Base-by-base conservation (phyloP, 2,888 invertebrate species). In the Philhelius pedissequus region DNA sequence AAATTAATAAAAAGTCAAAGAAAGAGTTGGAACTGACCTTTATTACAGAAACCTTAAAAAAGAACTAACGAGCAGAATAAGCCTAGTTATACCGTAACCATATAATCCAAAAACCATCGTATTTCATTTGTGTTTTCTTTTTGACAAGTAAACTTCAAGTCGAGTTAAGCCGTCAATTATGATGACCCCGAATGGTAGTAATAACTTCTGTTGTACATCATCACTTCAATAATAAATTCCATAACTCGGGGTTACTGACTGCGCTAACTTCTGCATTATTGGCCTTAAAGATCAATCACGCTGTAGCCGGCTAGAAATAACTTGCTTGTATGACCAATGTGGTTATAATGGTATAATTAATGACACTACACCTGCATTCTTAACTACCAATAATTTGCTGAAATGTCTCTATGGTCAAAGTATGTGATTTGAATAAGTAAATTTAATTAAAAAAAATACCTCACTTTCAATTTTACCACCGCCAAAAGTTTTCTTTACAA, bases 341-440 rank as follows among this genome's bases (percentile, higher is more conserved):
- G 40, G 18, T 40, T 38, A 22, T 52, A 66, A 73, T 68, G 68
- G 66, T 45, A 62, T 43, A 18, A 60, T 52, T 68, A 82, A 60
- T 73, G 38, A 48, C 68, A 62, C 45, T 30, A 64, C 32, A 81
- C 50, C 77, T 62, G 73, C 73, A 68, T 82, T 82, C 69, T 82
- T 60, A 50, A 40, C 18, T 71, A 32, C 15, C 25, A 69, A 32
- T 56, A 48, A 69, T 32, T 66, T 52, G 22, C 48, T 58, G 13
- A 20, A 66, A 32, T 56, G 48, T 1, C 32, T 50, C 38, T 54
- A 35, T 69, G 64, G 54, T 50, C 27, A 64, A 69, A 38, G 69
- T 40, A 56, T 73, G 74, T 83, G 78, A 83, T 83, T 83, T 74
- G 78, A 83, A 83, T 78, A 56, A 78, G 56, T 82, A 25, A 25